These are phyloP conservation scores for Apostichopus californicus DNA, from an alignment of 35 echinoderm and acorn worm species.

Conservation along the genomic window DNA sequence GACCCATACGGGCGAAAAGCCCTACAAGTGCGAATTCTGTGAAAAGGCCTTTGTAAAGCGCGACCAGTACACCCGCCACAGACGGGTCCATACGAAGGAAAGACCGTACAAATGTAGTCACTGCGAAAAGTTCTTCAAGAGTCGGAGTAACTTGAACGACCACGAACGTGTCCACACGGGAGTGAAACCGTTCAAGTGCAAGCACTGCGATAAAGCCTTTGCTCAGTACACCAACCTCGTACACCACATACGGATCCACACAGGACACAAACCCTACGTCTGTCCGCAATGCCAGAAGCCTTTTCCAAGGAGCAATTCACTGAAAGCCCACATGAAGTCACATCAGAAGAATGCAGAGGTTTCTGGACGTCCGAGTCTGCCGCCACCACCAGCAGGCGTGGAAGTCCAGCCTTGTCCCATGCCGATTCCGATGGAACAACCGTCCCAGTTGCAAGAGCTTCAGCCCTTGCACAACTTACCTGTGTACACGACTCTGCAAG, in stretches of 20 bases:
- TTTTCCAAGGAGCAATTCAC: conserved; percentile 58
- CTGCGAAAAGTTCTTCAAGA: conserved; percentile 70
- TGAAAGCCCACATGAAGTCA: conserved; percentile 58
- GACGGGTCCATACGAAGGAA: conserved; percentile 73
- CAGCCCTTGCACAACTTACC: not conserved
- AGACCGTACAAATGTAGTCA: conserved; percentile 69
- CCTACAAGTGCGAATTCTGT: conserved; percentile 75
- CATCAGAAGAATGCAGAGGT: conserved; percentile 25
- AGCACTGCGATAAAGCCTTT: conserved; percentile 69
- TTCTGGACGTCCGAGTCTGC: not conserved
- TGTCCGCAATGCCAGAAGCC: conserved; percentile 56
- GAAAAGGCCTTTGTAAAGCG: conserved; percentile 72
- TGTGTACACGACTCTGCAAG: not conserved
- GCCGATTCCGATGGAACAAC: not conserved
- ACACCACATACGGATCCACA: conserved; percentile 66
- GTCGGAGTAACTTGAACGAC: conserved; percentile 58
- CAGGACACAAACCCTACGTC: conserved; percentile 47
- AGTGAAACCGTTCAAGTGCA: conserved; percentile 69
- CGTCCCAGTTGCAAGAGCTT: not conserved
- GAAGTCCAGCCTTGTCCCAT: not conserved
- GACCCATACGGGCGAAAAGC: conserved; percentile 73
- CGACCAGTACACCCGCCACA: conserved; percentile 57
- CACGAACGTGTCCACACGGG: conserved; percentile 74
- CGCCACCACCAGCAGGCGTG: not conserved
- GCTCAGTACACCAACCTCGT: conserved; percentile 70